Evolutionary conservation across 2,888 invertebrate genomes (phyloP).

Genomic region (Epirrhoe tristata): DNA sequence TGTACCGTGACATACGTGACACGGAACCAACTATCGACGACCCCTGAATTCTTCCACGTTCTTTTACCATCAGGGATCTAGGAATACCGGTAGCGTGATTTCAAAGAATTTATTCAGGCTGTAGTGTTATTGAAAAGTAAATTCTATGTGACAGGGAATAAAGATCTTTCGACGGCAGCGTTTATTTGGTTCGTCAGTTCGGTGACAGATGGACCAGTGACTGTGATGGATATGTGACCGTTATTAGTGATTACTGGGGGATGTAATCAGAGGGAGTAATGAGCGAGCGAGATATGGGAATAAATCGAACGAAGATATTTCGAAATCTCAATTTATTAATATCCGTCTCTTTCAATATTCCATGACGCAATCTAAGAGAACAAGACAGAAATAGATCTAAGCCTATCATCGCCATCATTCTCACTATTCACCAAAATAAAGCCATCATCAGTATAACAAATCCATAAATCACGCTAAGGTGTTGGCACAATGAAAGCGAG

Average conservation of each 20-base stretch:
- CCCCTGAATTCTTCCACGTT: conserved; percentile 37
- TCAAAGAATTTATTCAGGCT: conserved; percentile 54
- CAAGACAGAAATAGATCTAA: conserved; percentile 34
- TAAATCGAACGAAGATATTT: neutral
- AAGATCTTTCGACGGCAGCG: conserved; percentile 29
- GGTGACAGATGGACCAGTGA: conserved; percentile 73
- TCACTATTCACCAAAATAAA: conserved; percentile 38
- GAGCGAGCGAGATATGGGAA: conserved; percentile 45
- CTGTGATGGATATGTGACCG: conserved; percentile 71
- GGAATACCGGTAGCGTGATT: conserved; percentile 54
- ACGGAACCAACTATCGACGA: conserved; percentile 60
- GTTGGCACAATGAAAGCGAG: conserved; percentile 2
- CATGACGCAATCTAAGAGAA: conserved; percentile 14
- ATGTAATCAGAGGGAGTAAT: conserved; percentile 74
- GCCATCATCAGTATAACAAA: conserved; percentile 33
- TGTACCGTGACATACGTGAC: conserved; percentile 77
- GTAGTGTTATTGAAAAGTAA: conserved; percentile 47
- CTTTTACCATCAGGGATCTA: conserved; percentile 51
- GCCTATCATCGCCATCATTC: conserved; percentile 33
- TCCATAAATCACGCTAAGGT: conserved; percentile 28
- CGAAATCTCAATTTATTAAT: neutral
- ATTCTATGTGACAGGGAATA: conserved; percentile 35
- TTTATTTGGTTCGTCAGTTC: conserved; percentile 51
- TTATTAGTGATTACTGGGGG: conserved; percentile 75
- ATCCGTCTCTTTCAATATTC: conserved; percentile 2